These are phyloP conservation scores for Platycnemis pennipes DNA, from an alignment of 2,888 invertebrate genomes.

Conservation along the genomic window DNA sequence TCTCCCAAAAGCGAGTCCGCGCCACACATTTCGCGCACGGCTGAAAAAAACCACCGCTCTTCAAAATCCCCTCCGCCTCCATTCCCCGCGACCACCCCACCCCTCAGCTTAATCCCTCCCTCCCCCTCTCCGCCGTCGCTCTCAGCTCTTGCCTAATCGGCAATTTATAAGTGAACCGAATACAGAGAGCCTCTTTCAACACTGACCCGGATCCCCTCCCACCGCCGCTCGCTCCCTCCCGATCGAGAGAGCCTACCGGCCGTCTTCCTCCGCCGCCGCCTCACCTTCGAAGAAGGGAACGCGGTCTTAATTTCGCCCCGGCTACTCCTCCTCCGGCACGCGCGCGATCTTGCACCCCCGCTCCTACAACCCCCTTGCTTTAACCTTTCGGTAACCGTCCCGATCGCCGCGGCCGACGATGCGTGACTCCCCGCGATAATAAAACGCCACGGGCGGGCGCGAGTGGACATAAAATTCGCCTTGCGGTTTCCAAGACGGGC, in stretches of 20 bases:
- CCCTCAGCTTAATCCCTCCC: background rate
- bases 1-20: background rate
- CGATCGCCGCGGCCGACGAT: too few species aligned
- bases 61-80: background rate
- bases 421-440: too few species aligned
- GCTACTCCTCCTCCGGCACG: background rate
- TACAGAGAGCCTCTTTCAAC: constrained; percentile 65
- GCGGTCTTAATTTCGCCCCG: background rate
- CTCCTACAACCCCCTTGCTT: too few species aligned
- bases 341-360: background rate
- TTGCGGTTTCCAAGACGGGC: too few species aligned
- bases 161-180: constrained; percentile 68
- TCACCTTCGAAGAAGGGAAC: constrained; percentile 20
- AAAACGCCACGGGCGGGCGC: too few species aligned
- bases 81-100: background rate
- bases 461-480: too few species aligned
- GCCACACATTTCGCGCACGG: background rate
- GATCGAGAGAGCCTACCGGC: too few species aligned
- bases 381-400: too few species aligned
- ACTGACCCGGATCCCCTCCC: constrained; percentile 57
- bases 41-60: background rate
- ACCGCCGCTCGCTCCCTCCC: background rate
- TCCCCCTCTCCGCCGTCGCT: background rate
- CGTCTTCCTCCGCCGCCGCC: background rate
- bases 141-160: constrained; percentile 55